A percentile compares a stretch with the other conserved stretches of the same genome.
Conservation (phyloP, 2,888 invertebrate genomes). For the Rhogogaster chlorosoma region DNA sequence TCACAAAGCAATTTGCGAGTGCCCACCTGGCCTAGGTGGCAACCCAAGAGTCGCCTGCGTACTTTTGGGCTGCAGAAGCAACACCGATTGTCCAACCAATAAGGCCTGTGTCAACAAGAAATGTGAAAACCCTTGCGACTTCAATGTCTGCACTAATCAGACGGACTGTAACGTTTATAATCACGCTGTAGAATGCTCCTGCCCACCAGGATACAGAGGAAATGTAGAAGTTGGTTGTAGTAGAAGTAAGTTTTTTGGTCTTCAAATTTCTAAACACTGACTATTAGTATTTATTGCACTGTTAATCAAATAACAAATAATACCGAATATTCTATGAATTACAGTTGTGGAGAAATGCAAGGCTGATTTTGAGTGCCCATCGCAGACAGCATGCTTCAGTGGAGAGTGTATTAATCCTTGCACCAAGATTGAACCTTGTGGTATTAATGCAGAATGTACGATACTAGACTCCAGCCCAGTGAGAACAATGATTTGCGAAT, state of each 20-base stretch:
- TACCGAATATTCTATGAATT: slow-evolving; percentile 50
- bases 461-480: slow-evolving; percentile 91
- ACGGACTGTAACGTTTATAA: slow-evolving; percentile 88
- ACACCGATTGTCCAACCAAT: slow-evolving; percentile 89
- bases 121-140: slow-evolving; percentile 88
- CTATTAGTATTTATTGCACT: background rate
- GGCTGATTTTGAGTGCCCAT: slow-evolving; percentile 90
- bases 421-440: slow-evolving; percentile 88
- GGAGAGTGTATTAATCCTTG: slow-evolving; percentile 93
- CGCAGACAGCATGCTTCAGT: slow-evolving; percentile 90
- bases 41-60: slow-evolving; percentile 89
- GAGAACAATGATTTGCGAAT: slow-evolving; percentile 93
- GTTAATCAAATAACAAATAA: background rate
- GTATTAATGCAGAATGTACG: slow-evolving; percentile 88
- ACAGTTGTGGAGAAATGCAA: slow-evolving; percentile 83
- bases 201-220: slow-evolving; percentile 87
- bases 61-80: slow-evolving; percentile 89
- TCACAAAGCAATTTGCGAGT: slow-evolving; percentile 91
- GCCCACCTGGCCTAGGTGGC: slow-evolving; percentile 89
- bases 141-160: slow-evolving; percentile 85
- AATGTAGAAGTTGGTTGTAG: slow-evolving; percentile 83
- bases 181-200: slow-evolving; percentile 89
- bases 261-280: background rate
- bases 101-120: slow-evolving; percentile 90
- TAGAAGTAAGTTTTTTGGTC: slow-evolving; percentile 73